Percentiles rank a stretch among this genome's conserved stretches.
Conservation (phyloP, 2,113 vertebrate species). For the Scatophagus argus region DNA sequence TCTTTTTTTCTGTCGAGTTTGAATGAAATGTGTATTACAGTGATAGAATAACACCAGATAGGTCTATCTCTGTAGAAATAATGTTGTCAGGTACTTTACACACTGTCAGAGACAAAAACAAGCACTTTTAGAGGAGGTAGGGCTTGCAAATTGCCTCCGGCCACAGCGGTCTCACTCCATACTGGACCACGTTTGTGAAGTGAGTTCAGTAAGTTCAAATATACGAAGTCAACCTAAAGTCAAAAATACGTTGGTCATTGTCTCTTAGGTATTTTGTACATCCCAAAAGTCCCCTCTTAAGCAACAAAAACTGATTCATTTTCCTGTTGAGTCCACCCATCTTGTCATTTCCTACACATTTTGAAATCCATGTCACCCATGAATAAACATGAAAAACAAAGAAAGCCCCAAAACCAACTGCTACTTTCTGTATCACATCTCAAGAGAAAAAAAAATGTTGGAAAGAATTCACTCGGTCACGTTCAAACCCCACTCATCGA, state of each 20-base stretch:
- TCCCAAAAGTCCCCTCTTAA: slow-evolving; percentile 18
- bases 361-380: not conserved
- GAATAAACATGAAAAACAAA: not conserved
- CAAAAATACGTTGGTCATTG: not conserved
- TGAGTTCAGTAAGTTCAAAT: not conserved
- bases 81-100: too few relatives aligned
- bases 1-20: too few relatives aligned
- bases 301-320: slow-evolving; percentile 48
- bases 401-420: too few relatives aligned
- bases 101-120: too few relatives aligned
- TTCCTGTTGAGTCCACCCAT: not conserved
- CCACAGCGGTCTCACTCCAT: too few relatives aligned
- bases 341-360: not conserved
- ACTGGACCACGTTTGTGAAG: too few relatives aligned
- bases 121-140: too few relatives aligned
- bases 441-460: not conserved
- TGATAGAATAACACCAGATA: too few relatives aligned
- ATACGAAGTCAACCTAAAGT: not conserved
- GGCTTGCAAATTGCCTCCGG: too few relatives aligned
- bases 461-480: slow-evolving; percentile 3
- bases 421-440: slow-evolving; percentile 13
- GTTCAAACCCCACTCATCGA: not conserved
- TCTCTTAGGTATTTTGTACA: not conserved
- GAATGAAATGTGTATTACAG: too few relatives aligned
- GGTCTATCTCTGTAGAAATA: too few relatives aligned